phyloP scores from a whole-genome alignment of 2,797 vertebrate species.

The Parauchenoglanis ngamensis region DNA sequence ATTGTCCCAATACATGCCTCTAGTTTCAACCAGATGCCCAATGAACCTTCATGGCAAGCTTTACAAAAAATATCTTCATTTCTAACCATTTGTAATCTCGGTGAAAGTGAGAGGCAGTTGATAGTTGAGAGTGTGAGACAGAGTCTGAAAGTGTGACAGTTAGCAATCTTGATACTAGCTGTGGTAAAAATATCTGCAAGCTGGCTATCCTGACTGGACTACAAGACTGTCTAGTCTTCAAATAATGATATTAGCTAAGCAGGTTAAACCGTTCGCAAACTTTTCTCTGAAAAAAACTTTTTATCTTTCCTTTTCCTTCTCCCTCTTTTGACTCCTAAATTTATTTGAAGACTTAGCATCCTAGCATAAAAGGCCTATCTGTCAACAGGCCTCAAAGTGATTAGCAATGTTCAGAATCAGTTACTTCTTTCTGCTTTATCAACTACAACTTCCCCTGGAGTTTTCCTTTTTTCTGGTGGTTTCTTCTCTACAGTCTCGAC shows the following conservation, averaged over 20 bases:
- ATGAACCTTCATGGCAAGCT: background rate
- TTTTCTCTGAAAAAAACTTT: background rate
- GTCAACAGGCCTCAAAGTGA: background rate
- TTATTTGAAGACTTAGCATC: background rate
- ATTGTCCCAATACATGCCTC: background rate
- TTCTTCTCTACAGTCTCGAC: background rate
- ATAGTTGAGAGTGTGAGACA: background rate
- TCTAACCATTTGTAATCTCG: background rate
- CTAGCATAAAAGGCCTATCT: background rate
- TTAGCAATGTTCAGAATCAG: background rate
- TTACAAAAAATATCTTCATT: background rate
- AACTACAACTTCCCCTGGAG: background rate
- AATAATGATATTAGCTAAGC: conserved; percentile 1
- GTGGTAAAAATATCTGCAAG: background rate
- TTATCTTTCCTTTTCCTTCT: background rate
- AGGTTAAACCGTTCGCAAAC: background rate
- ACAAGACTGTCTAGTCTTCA: background rate
- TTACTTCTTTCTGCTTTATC: background rate
- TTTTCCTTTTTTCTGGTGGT: background rate
- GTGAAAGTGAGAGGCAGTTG: no score
- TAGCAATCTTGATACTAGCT: background rate
- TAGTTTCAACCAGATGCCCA: background rate
- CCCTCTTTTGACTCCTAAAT: background rate
- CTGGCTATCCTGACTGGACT: background rate
- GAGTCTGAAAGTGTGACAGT: background rate